Conservation (phyloP, 2,888 invertebrate genomes). For the Melanostoma mellinum region DNA sequence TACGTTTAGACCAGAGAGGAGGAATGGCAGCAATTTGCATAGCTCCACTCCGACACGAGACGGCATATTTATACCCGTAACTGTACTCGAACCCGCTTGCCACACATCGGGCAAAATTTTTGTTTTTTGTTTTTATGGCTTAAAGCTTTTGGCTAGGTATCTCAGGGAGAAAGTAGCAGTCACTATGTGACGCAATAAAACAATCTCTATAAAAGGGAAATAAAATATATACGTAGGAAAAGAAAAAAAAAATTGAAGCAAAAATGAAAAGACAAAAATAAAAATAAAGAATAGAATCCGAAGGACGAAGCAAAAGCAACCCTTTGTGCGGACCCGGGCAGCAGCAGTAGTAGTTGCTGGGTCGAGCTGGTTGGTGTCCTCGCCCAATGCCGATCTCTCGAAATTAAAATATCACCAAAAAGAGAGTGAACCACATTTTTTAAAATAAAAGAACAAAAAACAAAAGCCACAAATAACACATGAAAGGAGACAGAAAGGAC, state of each 20-base stretch:
- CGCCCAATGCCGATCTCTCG: conserved; percentile 54
- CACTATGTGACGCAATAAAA: conserved; percentile 36
- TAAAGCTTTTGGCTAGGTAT: conserved; percentile 12
- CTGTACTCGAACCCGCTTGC: too few relatives aligned
- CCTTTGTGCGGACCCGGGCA: conserved; percentile 33
- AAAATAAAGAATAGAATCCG: conserved; percentile 33
- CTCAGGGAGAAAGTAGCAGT: neutral
- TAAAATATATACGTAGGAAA: conserved; percentile 1
- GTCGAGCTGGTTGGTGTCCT: conserved; percentile 17
- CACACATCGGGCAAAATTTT: too few relatives aligned
- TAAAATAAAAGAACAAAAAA: conserved; percentile 36
- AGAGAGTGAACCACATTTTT: conserved; percentile 40
- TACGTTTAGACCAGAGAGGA: neutral
- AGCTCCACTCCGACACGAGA: neutral
- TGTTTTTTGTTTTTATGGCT: too few relatives aligned
- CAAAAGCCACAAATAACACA: conserved; percentile 47
- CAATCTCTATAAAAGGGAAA: conserved; percentile 27
- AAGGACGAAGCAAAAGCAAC: conserved; percentile 46
- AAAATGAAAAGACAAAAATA: conserved; percentile 21
- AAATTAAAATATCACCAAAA: conserved; percentile 68
- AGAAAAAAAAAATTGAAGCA: conserved; percentile 19
- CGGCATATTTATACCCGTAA: too few relatives aligned
- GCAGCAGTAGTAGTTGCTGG: neutral
- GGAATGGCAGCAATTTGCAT: neutral
- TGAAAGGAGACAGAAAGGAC: conserved; percentile 43